These are phyloP conservation scores for Enteromius fasciolatus DNA, from an alignment of 2,797 vertebrate genomes.

Conservation along the genomic window DNA sequence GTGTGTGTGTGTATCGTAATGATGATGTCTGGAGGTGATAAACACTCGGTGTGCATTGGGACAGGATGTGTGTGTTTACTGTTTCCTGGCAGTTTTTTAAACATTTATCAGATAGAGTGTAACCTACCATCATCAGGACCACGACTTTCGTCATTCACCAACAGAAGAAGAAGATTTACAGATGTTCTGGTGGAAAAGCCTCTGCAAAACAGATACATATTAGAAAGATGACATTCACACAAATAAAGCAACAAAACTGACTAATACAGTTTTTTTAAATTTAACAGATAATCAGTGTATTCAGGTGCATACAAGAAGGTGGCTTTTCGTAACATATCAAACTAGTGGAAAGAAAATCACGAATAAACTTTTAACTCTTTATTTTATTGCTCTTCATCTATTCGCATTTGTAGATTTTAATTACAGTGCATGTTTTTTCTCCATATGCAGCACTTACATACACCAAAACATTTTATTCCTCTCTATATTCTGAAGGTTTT, in stretches of 20 bases:
- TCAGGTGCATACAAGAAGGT: background rate
- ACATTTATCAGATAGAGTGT: constrained; percentile 57
- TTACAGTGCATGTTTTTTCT: background rate
- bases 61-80: constrained; percentile 47
- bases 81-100: constrained; percentile 44
- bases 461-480: no score
- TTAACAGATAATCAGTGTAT: background rate
- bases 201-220: background rate
- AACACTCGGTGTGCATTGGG: constrained; percentile 24
- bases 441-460: no score
- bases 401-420: background rate
- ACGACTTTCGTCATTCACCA: background rate
- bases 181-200: background rate
- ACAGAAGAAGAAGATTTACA: background rate
- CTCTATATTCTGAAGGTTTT: no score
- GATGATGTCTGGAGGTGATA: constrained; percentile 60
- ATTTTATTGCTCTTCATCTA: background rate
- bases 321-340: background rate
- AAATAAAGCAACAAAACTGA: background rate
- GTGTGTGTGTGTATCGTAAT: background rate
- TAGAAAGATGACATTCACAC: background rate
- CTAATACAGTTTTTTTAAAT: background rate
- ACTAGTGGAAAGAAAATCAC: background rate
- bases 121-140: constrained; percentile 5
- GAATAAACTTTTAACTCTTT: background rate